Evolutionary conservation across 2,888 invertebrate genomes (phyloP).

Genomic region (Heteromyza rotundicornis): DNA sequence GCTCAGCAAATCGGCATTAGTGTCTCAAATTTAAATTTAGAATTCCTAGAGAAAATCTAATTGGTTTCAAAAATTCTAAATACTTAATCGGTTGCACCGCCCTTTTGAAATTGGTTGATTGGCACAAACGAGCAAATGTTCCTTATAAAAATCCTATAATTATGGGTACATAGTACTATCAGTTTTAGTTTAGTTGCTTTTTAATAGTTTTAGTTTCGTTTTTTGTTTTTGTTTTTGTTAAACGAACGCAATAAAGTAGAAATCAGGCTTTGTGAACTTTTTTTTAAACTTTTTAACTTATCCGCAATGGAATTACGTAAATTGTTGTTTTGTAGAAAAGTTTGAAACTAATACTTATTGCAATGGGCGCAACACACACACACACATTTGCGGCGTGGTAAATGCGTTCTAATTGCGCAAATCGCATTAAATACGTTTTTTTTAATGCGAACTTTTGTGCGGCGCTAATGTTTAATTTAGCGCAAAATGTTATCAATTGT

Average conservation of each 20-base stretch:
- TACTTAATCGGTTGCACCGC: no score
- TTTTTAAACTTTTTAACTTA: no score
- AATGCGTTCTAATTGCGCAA: slow-evolving; percentile 18
- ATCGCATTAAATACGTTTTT: slow-evolving; percentile 15
- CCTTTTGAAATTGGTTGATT: background rate
- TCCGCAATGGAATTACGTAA: slow-evolving; percentile 24
- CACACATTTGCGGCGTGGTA: slow-evolving; percentile 17
- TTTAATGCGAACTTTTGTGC: background rate
- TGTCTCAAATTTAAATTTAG: no score
- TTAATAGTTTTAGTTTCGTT: slow-evolving; percentile 10
- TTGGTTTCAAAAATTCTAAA: no score
- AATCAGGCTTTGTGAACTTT: slow-evolving; percentile 10
- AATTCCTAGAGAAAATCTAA: no score
- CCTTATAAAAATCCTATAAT: background rate
- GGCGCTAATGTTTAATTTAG: slow-evolving; percentile 14
- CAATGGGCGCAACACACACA: slow-evolving; percentile 11
- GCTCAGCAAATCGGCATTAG: no score
- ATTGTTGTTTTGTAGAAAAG: slow-evolving; percentile 20
- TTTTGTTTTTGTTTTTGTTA: slow-evolving; percentile 10
- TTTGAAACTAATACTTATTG: slow-evolving; percentile 20
- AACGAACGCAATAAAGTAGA: slow-evolving; percentile 19
- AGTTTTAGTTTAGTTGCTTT: slow-evolving; percentile 17
- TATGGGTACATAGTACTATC: slow-evolving; percentile 22
- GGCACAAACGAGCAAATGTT: slow-evolving; percentile 15
- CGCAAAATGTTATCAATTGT: slow-evolving; percentile 18